These are phyloP conservation scores for Acanthornis magna DNA, from an alignment of 2,797 vertebrate species.

Conservation along the genomic window DNA sequence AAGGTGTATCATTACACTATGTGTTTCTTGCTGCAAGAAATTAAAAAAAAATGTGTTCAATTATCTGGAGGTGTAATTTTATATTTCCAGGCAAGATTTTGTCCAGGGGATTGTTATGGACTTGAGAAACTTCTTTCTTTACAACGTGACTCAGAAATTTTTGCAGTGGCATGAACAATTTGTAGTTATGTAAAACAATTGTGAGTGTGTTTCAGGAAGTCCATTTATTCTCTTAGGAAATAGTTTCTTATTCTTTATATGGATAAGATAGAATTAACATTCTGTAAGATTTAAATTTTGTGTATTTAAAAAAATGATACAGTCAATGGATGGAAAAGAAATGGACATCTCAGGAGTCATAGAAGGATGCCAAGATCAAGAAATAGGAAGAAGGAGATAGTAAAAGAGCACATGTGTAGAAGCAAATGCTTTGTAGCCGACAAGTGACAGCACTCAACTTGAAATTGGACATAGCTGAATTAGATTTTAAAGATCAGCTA, in stretches of 20 bases:
- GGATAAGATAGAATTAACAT: neutral
- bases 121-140: neutral
- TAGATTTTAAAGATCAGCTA: neutral
- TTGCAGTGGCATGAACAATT: neutral
- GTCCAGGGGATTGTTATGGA: neutral
- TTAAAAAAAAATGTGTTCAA: fast-evolving
- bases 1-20: neutral
- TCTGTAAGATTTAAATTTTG: neutral
- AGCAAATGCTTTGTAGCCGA: neutral
- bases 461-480: neutral
- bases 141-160: neutral
- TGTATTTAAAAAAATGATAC: neutral
- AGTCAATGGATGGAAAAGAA: neutral
- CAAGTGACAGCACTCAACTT: neutral
- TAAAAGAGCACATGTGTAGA: neutral
- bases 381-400: neutral
- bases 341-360: neutral
- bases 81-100: neutral
- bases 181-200: neutral
- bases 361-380: neutral
- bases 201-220: neutral
- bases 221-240: neutral
- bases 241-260: neutral
- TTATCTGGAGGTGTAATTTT: neutral
- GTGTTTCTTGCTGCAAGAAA: neutral